A percentile compares a stretch with the other conserved stretches of the same genome.
Conservation (phyloP, 2,797 vertebrate genomes). For the Acrossocheilus wenchowensis region DNA sequence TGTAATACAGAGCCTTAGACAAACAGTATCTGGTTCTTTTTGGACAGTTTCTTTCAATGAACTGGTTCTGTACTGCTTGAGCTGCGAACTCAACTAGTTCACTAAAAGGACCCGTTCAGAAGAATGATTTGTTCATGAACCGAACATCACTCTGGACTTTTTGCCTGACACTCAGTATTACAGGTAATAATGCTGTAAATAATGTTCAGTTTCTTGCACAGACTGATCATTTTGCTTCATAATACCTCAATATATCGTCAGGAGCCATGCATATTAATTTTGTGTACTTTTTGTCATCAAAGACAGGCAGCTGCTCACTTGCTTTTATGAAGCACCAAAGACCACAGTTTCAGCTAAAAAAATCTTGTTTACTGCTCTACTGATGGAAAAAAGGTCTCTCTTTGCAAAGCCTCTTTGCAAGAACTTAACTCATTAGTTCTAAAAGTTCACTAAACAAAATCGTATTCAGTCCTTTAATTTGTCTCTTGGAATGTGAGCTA, state of each 20-base stretch:
- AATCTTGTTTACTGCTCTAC: background rate
- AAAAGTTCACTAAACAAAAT: constrained; percentile 13
- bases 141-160: background rate
- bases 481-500: constrained; percentile 17
- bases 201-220: background rate
- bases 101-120: background rate
- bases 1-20: background rate
- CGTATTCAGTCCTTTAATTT: constrained; percentile 14
- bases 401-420: background rate
- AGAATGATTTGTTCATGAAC: background rate
- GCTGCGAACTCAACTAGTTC: background rate
- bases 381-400: background rate
- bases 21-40: background rate
- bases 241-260: background rate
- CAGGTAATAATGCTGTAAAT: background rate
- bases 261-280: background rate
- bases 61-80: background rate
- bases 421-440: background rate
- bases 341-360: background rate
- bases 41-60: background rate
- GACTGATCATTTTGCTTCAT: background rate
- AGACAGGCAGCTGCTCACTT: background rate
- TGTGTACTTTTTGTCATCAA: background rate
- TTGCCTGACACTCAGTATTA: background rate
- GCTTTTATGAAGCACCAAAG: background rate